Percentiles rank a stretch among this genome's conserved stretches.
These are phyloP conservation scores for Tachyglossus aculeatus DNA, from an alignment of 2,797 vertebrate species.

Conservation along the genomic window DNA sequence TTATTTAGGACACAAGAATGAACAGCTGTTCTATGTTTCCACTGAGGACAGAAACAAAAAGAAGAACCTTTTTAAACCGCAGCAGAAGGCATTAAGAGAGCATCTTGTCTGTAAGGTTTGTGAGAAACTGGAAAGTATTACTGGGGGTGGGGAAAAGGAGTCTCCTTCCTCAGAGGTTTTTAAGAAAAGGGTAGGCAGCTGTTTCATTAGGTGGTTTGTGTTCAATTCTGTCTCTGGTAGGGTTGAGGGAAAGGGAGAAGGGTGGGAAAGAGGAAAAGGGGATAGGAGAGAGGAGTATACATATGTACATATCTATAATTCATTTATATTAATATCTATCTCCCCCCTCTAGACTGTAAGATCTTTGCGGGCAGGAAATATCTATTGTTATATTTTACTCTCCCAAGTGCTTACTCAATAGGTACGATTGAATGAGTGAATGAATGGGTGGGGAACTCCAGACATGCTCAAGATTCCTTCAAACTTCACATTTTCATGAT, in stretches of 20 bases:
- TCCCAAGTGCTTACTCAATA: background rate
- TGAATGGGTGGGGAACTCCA: background rate
- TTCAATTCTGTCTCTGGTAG: slow-evolving; percentile 20
- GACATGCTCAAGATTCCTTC: background rate
- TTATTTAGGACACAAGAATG: background rate
- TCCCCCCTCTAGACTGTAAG: background rate
- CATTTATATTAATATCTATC: background rate
- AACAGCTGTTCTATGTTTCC: background rate
- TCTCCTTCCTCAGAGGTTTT: background rate
- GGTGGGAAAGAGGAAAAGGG: too few species aligned
- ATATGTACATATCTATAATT: background rate
- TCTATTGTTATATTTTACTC: background rate
- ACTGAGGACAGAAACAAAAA: background rate
- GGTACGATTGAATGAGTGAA: background rate
- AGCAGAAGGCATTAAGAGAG: background rate
- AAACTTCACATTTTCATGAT: background rate
- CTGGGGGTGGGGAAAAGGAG: background rate
- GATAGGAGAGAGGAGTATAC: background rate
- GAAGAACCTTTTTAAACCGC: background rate
- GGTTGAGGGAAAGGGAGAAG: too few species aligned
- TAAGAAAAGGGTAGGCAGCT: background rate
- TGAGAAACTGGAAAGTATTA: background rate
- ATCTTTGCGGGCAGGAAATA: background rate
- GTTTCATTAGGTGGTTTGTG: background rate
- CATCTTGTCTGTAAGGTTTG: background rate